These are phyloP conservation scores for Psittacula derbiana DNA, from an alignment of 2,797 vertebrate genomes.

Conservation along the genomic window DNA sequence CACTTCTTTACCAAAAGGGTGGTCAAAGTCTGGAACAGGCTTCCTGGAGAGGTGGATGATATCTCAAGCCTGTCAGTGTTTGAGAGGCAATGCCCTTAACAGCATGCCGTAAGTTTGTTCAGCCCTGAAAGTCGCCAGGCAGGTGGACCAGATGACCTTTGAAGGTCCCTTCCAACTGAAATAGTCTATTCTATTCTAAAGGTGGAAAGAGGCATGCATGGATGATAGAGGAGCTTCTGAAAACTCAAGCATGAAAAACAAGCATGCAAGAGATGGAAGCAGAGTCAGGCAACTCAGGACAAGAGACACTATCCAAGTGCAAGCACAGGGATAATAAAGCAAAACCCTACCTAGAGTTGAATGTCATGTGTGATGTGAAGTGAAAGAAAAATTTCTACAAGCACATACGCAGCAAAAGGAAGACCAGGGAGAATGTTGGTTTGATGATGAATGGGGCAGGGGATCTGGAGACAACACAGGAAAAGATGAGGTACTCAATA, in stretches of 20 bases:
- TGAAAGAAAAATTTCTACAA: neutral
- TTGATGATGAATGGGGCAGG: neutral
- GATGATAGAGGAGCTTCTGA: neutral
- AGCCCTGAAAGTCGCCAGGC: neutral
- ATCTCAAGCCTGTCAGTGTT: neutral
- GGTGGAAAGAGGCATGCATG: neutral
- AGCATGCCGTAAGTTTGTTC: neutral
- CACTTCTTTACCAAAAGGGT: neutral
- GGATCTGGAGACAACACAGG: neutral
- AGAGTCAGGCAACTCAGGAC: neutral
- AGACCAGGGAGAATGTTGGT: neutral
- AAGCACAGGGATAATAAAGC: neutral
- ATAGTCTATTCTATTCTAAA: neutral
- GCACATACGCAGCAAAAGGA: neutral
- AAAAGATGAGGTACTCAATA: neutral
- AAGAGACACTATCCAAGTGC: neutral
- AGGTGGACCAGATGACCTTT: neutral
- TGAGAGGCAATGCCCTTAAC: neutral
- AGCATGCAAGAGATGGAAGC: neutral
- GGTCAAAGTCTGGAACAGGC: neutral
- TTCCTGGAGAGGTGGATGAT: neutral
- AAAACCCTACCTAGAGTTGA: neutral
- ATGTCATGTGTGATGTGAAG: neutral
- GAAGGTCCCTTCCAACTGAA: neutral
- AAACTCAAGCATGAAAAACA: neutral